A percentile compares a stretch with the other conserved stretches of the same genome.
These are phyloP conservation scores for Scotopteryx bipunctaria DNA, from an alignment of 2,888 invertebrate genomes.

Conservation along the genomic window DNA sequence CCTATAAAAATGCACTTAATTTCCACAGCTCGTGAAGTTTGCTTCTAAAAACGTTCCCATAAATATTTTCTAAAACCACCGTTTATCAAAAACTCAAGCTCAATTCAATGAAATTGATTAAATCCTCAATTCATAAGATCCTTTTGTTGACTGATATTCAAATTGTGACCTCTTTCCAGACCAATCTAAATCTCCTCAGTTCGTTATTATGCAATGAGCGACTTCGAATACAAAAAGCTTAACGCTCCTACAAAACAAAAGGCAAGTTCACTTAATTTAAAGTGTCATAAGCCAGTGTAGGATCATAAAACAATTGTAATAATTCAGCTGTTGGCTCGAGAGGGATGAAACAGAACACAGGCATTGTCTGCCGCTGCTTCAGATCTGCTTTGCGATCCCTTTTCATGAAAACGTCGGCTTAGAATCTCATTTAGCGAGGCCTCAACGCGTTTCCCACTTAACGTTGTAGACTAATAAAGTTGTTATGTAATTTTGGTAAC, in stretches of 20 bases:
- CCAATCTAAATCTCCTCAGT: neutral
- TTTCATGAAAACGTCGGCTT: conserved; percentile 70
- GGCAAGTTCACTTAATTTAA: conserved; percentile 63
- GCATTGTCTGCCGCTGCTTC: conserved; percentile 66
- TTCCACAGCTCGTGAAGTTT: conserved; percentile 37
- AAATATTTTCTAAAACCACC: neutral
- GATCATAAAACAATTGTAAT: conserved; percentile 74
- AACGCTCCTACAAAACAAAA: conserved; percentile 48
- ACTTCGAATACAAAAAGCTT: conserved; percentile 37
- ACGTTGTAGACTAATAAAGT: conserved; percentile 73
- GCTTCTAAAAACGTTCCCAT: no score
- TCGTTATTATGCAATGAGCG: conserved; percentile 20
- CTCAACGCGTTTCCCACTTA: conserved; percentile 70
- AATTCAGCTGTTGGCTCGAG: conserved; percentile 55
- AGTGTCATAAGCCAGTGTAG: conserved; percentile 65
- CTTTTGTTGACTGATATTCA: conserved; percentile 11
- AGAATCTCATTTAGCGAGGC: conserved; percentile 76
- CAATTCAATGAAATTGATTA: conserved; percentile 1
- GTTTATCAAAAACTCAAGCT: neutral
- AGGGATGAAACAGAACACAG: conserved; percentile 56
- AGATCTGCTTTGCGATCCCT: conserved; percentile 76
- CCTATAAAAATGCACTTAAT: conserved; percentile 22
- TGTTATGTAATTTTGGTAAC: conserved; percentile 80
- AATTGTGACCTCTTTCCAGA: conserved; percentile 11
- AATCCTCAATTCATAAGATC: conserved; percentile 2